Conservation (phyloP, 2,797 vertebrate species). For the Channallabes apus region DNA sequence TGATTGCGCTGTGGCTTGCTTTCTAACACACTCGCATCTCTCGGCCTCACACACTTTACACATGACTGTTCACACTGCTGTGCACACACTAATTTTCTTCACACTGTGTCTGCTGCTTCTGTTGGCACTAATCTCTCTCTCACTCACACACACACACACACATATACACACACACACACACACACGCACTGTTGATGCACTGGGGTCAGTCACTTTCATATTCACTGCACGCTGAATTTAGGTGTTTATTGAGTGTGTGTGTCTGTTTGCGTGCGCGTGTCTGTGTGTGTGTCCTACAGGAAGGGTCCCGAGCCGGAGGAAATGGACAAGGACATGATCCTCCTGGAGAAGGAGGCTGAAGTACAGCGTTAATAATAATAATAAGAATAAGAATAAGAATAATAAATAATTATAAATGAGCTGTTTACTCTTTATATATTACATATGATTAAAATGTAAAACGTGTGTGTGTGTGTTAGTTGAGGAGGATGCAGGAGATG, state of each 20-base stretch:
- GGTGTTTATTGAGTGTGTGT: background rate
- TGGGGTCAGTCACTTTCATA: background rate
- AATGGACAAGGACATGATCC: conserved; percentile 95
- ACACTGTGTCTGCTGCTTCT: conserved; percentile 25
- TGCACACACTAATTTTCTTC: background rate
- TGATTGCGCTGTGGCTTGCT: background rate
- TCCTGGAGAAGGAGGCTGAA: conserved; percentile 98
- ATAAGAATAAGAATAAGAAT: background rate
- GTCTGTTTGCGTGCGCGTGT: too few species aligned
- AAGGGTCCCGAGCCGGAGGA: conserved; percentile 91
- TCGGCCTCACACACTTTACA: conserved; percentile 23
- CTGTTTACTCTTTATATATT: background rate
- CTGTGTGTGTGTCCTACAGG: conserved; percentile 66
- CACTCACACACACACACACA: too few species aligned
- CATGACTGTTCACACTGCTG: background rate
- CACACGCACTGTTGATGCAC: background rate
- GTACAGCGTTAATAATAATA: conserved; percentile 62
- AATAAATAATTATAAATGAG: background rate
- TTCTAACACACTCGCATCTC: conserved; percentile 9
- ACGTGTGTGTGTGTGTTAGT: conserved; percentile 64
- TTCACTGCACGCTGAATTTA: background rate
- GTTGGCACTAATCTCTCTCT: background rate
- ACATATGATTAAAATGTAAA: background rate
- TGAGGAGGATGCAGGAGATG: conserved; percentile 99
- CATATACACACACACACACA: background rate